phyloP scores from a whole-genome alignment of 2,113 vertebrate genomes.

The Laticauda laticaudata region DNA sequence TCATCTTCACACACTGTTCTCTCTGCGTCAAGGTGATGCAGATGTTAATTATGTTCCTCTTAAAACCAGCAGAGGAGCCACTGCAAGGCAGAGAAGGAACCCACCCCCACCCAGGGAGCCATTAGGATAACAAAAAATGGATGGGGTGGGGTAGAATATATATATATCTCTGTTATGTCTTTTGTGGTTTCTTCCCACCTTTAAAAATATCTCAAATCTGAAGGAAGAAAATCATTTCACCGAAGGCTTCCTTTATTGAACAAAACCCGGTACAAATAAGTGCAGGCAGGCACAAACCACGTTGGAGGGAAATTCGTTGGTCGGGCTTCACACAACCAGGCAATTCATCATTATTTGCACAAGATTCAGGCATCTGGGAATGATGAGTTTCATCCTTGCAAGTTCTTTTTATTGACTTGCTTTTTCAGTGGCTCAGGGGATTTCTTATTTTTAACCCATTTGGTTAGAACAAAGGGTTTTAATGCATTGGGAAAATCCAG shows the following conservation, averaged over 20 bases:
- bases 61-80: not conserved
- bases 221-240: not conserved
- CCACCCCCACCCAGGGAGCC: not conserved
- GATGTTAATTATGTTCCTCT: not conserved
- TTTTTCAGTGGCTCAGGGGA: not conserved
- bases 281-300: not conserved
- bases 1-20: not conserved
- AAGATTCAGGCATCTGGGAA: not conserved
- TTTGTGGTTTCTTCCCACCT: too few relatives aligned
- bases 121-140: not conserved
- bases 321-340: not conserved
- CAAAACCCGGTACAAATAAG: not conserved
- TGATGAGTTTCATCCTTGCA: not conserved
- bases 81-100: not conserved
- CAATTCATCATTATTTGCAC: not conserved
- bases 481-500: not conserved
- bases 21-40: constrained; percentile 20
- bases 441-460: not conserved
- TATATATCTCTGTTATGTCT: too few relatives aligned
- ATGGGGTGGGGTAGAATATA: not conserved
- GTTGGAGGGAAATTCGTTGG: not conserved
- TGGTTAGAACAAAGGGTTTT: not conserved
- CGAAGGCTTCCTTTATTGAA: not conserved
- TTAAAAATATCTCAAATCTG: not conserved
- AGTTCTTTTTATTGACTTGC: not conserved